These are phyloP conservation scores for Pycnonotus jocosus DNA, from an alignment of 2,113 vertebrate genomes.

Conservation along the genomic window DNA sequence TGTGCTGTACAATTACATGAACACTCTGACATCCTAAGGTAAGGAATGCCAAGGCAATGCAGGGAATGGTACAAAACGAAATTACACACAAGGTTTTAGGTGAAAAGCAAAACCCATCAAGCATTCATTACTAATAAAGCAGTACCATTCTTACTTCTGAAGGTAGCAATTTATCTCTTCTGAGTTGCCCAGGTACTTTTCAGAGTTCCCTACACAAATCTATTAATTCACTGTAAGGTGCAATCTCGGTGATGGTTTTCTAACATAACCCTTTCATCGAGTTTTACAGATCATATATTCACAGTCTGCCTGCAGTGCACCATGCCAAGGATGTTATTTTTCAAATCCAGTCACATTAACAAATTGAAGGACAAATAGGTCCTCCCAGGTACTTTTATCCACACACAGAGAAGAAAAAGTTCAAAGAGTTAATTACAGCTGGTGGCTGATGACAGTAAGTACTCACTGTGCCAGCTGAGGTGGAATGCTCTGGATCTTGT, in stretches of 20 bases:
- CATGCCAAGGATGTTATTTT: background rate
- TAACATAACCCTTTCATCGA: background rate
- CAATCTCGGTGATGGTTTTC: accelerated
- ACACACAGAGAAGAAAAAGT: background rate
- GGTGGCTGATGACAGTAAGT: background rate
- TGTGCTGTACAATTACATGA: background rate
- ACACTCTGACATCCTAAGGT: background rate
- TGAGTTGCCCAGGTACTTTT: background rate
- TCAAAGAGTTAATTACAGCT: background rate
- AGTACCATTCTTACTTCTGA: background rate
- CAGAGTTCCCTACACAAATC: background rate
- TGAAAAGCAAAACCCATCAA: background rate
- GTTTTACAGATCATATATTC: background rate
- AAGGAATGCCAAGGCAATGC: background rate
- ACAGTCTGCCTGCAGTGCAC: background rate
- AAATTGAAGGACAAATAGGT: background rate
- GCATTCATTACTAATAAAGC: background rate
- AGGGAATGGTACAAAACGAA: background rate
- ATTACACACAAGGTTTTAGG: background rate
- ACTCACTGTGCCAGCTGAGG: conserved; percentile 94
- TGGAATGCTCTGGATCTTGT: conserved; percentile 95
- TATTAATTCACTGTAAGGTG: background rate
- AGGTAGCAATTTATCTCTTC: background rate
- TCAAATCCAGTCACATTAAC: background rate
- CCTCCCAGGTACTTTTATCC: background rate